A percentile compares a stretch with the other conserved stretches of the same genome.
These are phyloP conservation scores for Eilema depressum DNA, from an alignment of 2,888 invertebrate species.

Conservation along the genomic window DNA sequence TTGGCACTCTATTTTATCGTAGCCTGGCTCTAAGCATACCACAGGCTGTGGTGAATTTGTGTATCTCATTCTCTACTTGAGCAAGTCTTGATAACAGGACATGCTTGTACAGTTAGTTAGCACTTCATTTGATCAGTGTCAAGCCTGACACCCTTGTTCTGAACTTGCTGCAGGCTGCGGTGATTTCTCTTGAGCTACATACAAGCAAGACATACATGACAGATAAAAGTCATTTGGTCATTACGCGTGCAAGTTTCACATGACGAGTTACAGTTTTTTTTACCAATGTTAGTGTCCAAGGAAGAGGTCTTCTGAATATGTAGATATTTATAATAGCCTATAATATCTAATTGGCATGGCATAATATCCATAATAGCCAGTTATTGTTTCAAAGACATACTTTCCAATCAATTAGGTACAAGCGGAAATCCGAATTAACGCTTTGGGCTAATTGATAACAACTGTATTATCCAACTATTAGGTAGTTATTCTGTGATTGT, in stretches of 20 bases:
- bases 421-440: conserved; percentile 1
- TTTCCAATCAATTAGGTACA: conserved; percentile 1
- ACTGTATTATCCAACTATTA: conserved; percentile 1
- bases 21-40: neutral
- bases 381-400: neutral
- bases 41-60: neutral
- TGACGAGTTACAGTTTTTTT: neutral
- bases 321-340: too few species aligned
- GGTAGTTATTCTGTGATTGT: conserved; percentile 2
- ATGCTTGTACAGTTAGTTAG: too few species aligned
- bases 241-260: neutral
- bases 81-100: neutral
- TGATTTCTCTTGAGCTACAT: neutral
- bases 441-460: neutral
- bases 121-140: too few species aligned
- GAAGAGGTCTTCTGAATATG: neutral
- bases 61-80: neutral
- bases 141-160: too few species aligned
- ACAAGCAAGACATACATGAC: neutral
- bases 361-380: neutral
- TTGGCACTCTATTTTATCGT: neutral
- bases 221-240: neutral
- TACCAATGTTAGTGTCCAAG: neutral
- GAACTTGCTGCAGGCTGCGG: too few species aligned
- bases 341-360: too few species aligned